phyloP scores from a whole-genome alignment of 2,888 invertebrate genomes.

The Hypomecis atomaria region DNA sequence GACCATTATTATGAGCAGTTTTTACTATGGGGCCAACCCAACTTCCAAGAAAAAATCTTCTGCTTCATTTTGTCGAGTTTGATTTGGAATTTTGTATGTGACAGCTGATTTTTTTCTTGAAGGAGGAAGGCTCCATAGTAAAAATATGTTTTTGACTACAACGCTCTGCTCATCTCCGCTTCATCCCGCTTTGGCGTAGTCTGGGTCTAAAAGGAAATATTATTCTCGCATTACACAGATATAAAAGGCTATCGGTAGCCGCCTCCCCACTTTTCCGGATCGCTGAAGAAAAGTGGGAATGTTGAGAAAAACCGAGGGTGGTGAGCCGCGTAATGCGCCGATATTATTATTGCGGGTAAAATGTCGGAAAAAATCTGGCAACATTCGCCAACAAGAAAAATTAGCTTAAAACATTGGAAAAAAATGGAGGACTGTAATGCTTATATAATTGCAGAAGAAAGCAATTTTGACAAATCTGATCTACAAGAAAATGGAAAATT shows the following conservation, averaged over 20 bases:
- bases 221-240: conserved; percentile 65
- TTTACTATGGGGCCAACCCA: too few relatives aligned
- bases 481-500: too few relatives aligned
- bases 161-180: too few relatives aligned
- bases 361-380: conserved; percentile 63
- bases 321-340: conserved; percentile 66
- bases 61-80: too few relatives aligned
- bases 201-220: conserved; percentile 53
- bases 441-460: not conserved
- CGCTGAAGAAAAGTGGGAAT: conserved; percentile 53
- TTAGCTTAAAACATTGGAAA: conserved; percentile 45
- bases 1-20: too few relatives aligned
- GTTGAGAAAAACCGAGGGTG: conserved; percentile 61
- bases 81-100: too few relatives aligned
- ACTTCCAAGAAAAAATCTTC: too few relatives aligned
- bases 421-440: not conserved
- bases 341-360: conserved; percentile 70
- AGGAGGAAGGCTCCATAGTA: too few relatives aligned
- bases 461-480: too few relatives aligned
- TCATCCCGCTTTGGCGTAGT: too few relatives aligned
- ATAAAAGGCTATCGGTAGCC: conserved; percentile 64
- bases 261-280: conserved; percentile 65
- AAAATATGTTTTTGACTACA: too few relatives aligned
- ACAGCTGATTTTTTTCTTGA: too few relatives aligned
- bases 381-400: conserved; percentile 54